Evolutionary conservation across 2,888 invertebrate genomes (phyloP), one percentile per base, ranked within the genome.

Genomic region (Petrolisthes cinctipes): DNA sequence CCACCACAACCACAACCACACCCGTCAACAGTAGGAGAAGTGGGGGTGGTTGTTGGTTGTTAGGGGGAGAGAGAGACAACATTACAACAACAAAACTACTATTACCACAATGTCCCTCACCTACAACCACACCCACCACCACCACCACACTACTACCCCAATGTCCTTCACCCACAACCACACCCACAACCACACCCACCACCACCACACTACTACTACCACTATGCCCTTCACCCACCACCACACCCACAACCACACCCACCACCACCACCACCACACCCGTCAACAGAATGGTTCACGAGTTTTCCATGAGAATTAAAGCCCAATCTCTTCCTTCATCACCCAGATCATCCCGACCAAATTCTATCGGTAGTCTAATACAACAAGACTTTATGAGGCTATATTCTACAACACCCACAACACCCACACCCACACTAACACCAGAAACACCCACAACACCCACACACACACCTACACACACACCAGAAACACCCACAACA

Each of bases 331-430:
- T 84, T 0, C 87, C 87, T 9, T 51, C 84, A 5, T 81, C 87
- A 7, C 83, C 84, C 11, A 78, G 73, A 11, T 37, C 87, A 17
- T 61, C 84, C 9, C 76, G 88, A 4, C 88, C 88, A 54, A 84
- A 68, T 14, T 88, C 88, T 17, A 88, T 88, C 20, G 88, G 82
- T 9, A 54, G 85, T 9, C 82, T 85, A 6, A 82, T 88, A 51
- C 88, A 88, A 51, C 85, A 88, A 53, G 88, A 88, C 37, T 71
- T 82, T 14, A 11, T 82, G 82, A 66, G 85, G 9, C 56, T 85
- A 14, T 88, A 86, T 14, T 79, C 84, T 11, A 54, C 20, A 0
- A 54, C 56, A 71, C 75, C 83, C 20, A 14, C 66, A 61, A 11
- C 11, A 23, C 61, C 57, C 51, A n/a, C 71, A 71, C n/a, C 20